Percentiles rank a stretch among this genome's conserved stretches.
phyloP scores from a whole-genome alignment of 2,113 vertebrate species.

The Mus spicilegus region DNA sequence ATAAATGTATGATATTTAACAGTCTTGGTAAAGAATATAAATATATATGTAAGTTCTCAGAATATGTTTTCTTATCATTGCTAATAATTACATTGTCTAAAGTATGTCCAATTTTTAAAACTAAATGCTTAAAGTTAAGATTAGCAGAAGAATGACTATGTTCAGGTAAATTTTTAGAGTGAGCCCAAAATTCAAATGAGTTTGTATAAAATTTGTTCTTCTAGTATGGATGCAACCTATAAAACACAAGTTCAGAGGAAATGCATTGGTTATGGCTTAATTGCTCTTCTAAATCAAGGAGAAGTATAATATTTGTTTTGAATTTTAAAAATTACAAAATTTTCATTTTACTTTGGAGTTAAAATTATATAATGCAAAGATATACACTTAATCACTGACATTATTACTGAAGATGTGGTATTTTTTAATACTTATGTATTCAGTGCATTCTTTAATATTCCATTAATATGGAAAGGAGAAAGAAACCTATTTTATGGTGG shows the following conservation, averaged over 20 bases:
- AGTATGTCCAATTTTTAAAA: background rate
- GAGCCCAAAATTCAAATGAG: background rate
- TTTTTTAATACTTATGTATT: background rate
- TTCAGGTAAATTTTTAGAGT: background rate
- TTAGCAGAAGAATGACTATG: background rate
- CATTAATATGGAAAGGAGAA: background rate
- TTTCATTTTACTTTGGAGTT: background rate
- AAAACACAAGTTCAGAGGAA: background rate
- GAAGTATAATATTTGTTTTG: background rate
- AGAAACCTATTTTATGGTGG: background rate
- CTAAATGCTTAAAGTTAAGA: background rate
- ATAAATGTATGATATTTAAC: background rate
- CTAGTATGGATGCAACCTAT: background rate
- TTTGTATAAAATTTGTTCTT: background rate
- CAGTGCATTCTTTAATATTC: background rate
- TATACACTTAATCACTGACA: background rate
- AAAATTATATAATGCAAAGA: background rate
- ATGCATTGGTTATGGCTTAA: background rate
- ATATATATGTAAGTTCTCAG: background rate
- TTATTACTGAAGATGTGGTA: background rate
- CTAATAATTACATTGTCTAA: background rate
- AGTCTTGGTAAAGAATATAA: background rate
- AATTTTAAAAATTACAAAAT: background rate
- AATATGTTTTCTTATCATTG: slow-evolving; percentile 4
- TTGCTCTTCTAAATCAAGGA: background rate